These are phyloP conservation scores for Acronicta alni DNA, from an alignment of 2,888 invertebrate genomes.

Conservation along the genomic window DNA sequence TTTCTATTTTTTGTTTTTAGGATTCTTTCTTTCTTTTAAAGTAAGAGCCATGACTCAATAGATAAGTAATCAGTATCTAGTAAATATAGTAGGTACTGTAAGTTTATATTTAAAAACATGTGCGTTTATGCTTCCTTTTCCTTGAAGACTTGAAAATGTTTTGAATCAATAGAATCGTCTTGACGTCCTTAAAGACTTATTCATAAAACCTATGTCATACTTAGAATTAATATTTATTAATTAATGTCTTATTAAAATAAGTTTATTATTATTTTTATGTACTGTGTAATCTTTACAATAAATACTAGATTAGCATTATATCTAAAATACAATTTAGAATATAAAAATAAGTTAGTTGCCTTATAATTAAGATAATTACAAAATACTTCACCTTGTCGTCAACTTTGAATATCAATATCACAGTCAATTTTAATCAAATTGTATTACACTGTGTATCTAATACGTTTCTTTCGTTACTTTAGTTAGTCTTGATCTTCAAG, in stretches of 20 bases:
- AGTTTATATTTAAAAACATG: no score
- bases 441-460: slow-evolving; percentile 58
- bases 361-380: slow-evolving; percentile 49
- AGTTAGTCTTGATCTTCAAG: slow-evolving; percentile 23
- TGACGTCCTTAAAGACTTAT: no score
- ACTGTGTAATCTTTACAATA: slow-evolving; percentile 47
- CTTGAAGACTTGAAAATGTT: no score
- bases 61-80: no score
- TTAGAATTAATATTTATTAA: not conserved
- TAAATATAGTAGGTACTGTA: no score
- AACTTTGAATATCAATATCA: slow-evolving; percentile 80
- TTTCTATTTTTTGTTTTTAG: no score
- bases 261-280: slow-evolving; percentile 16
- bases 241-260: slow-evolving; percentile 14
- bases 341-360: slow-evolving; percentile 67
- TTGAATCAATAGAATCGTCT: no score
- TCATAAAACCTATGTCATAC: no score
- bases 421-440: slow-evolving; percentile 74
- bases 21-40: no score
- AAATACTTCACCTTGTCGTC: slow-evolving; percentile 59
- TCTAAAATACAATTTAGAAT: slow-evolving; percentile 35
- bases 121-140: no score
- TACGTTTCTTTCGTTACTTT: slow-evolving; percentile 46
- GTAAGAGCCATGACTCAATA: no score
- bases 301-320: slow-evolving; percentile 41